Evolutionary conservation across 2,113 vertebrate genomes (phyloP).

Genomic region (Xiphophorus hellerii): DNA sequence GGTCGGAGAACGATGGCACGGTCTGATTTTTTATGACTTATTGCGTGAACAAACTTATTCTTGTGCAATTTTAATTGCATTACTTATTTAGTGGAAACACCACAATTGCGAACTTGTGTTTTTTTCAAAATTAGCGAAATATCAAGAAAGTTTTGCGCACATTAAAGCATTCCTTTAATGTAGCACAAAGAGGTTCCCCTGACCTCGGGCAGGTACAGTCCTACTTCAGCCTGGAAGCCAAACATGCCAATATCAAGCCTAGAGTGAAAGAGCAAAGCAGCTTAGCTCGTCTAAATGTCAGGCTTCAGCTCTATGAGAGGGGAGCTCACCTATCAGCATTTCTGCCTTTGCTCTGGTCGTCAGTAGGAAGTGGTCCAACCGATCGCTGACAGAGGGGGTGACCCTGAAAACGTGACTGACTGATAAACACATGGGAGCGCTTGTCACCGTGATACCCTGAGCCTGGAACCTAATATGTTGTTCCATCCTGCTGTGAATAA

Average conservation of each 20-base stretch:
- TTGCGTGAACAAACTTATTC: no score
- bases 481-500: conserved; percentile 26
- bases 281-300: conserved; percentile 24
- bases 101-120: no score
- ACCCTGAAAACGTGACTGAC: conserved; percentile 47
- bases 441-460: conserved; percentile 26
- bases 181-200: neutral
- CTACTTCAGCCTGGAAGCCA: conserved; percentile 15
- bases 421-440: conserved; percentile 8
- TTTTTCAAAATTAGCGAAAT: no score
- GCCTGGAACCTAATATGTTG: conserved; percentile 10
- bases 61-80: no score
- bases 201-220: neutral
- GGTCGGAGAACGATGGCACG: no score
- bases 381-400: conserved; percentile 36
- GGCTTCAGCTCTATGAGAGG: conserved; percentile 53
- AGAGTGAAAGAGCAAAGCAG: neutral
- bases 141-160: no score
- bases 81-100: no score
- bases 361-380: conserved; percentile 65
- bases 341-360: conserved; percentile 36
- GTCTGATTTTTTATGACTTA: no score
- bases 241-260: conserved; percentile 30
- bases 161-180: neutral
- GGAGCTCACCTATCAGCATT: conserved; percentile 36